Base-by-base conservation (phyloP, 2,888 invertebrate genomes). In the Linnaemya vulpina region DNA sequence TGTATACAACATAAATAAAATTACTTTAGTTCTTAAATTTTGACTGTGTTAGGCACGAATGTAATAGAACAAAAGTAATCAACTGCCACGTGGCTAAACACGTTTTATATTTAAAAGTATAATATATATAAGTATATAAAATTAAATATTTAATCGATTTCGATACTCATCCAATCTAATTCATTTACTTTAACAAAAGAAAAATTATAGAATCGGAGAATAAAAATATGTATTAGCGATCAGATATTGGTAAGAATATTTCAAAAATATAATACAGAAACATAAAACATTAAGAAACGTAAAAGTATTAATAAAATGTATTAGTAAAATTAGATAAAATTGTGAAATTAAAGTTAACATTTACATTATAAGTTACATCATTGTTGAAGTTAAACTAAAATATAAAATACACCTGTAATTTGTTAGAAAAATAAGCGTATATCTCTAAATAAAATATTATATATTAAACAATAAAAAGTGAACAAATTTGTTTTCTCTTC, bases 261-360 rank as follows among this genome's bases (percentile, higher is more conserved):
- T 25, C 10, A 10, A 38, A 38, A 38, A 38, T 38, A 38, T 3
- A 38, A 25, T 17, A 25, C 25, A 25, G 8, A 25, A 3, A 13
- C 55, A 55, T 25, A 55, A 55, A n/a, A 5, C 30, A 30, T 55
- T 15, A 15, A 30, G 55, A 60, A 46, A n/a, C 46, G 22, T 25
- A 80, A 79, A 78, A 73, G 55, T 46, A 80, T 60, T 13, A 35
- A 68, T 53, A 40, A 67, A 83, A 77, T 9, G 62, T 83, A 84
- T 60, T 58, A 58, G 70, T 74, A 17, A 60, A 74, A 76, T 71
- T 79, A 79, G 71, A 71, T 63, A 79, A 89, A 90, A 89, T 89
- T 91, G 91, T 91, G 90, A 91, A 91, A 91, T 90, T 90, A 91
- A 90, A 91, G 90, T 91, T 91, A 91, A 91, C 90, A 91, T 91